Percentiles rank a stretch among this genome's conserved stretches.
Evolutionary conservation across 1,140 invertebrate species (phyloP).

Genomic region (Ceratina japonica): DNA sequence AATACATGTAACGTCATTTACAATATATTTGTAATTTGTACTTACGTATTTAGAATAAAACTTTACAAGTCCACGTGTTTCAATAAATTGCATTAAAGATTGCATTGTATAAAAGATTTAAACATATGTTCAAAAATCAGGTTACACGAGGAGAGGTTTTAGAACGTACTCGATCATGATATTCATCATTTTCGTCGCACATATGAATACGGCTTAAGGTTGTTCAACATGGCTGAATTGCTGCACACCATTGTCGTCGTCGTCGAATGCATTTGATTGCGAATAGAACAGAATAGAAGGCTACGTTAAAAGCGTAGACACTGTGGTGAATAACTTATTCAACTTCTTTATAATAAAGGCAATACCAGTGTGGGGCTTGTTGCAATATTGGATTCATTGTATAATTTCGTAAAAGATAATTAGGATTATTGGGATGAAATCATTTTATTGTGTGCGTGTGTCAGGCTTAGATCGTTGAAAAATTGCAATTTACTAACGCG

Average conservation of each 20-base stretch:
- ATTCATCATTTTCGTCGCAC: conserved; percentile 1
- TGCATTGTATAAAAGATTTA: no score
- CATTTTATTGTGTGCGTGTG: conserved; percentile 2
- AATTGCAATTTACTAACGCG: conserved; percentile 2
- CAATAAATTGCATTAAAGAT: no score
- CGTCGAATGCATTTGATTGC: background rate
- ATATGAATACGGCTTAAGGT: conserved; percentile 1
- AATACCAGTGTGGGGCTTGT: background rate
- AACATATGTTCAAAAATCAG: background rate
- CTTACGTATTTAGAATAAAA: background rate
- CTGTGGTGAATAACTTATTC: conserved; percentile 13
- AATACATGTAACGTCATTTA: background rate
- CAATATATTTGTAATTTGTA: background rate
- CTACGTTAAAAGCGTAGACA: background rate
- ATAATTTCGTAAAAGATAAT: background rate
- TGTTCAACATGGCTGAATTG: conserved; percentile 30
- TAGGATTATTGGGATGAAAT: background rate
- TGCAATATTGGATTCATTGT: conserved; percentile 13
- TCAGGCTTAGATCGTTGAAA: conserved; percentile 9
- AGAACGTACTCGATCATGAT: background rate
- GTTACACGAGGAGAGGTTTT: background rate
- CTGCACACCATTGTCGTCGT: background rate
- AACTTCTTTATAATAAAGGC: background rate
- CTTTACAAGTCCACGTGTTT: background rate
- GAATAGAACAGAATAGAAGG: conserved; percentile 1